Conservation (phyloP, 2,797 vertebrate genomes). For the Pseudochirops cupreus region DNA sequence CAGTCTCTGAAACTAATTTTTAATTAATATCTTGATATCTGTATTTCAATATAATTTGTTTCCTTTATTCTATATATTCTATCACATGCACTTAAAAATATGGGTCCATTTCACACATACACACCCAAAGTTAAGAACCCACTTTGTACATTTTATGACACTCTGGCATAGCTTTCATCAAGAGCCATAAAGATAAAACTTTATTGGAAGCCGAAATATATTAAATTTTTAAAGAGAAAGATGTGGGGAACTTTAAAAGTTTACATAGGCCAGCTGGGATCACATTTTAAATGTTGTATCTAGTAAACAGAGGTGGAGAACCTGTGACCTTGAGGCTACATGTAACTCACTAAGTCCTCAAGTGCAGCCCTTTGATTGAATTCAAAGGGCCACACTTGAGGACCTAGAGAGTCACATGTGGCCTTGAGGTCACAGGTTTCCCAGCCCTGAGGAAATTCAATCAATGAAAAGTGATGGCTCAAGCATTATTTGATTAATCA, state of each 20-base stretch:
- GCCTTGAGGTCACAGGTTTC: too few relatives aligned
- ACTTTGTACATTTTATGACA: background rate
- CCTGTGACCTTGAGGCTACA: too few relatives aligned
- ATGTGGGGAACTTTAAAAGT: background rate
- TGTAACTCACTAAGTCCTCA: too few relatives aligned
- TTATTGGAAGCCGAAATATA: background rate
- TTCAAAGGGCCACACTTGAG: too few relatives aligned
- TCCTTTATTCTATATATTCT: background rate
- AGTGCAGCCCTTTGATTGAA: too few relatives aligned
- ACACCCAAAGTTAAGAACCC: background rate
- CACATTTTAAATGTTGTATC: constrained; percentile 29
- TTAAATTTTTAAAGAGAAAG: background rate
- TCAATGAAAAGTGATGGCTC: constrained; percentile 41
- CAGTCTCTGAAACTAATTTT: background rate
- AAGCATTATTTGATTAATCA: constrained; percentile 4
- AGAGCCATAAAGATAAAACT: background rate
- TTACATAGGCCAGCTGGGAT: background rate
- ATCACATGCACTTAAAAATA: background rate
- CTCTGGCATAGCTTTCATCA: background rate
- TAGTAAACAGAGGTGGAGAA: background rate
- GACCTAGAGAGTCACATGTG: too few relatives aligned
- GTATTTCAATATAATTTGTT: background rate
- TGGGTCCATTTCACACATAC: background rate
- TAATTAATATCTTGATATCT: background rate
- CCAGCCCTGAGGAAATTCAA: background rate